These are phyloP conservation scores for Belgica antarctica DNA, from an alignment of 2,888 invertebrate genomes.

Conservation along the genomic window DNA sequence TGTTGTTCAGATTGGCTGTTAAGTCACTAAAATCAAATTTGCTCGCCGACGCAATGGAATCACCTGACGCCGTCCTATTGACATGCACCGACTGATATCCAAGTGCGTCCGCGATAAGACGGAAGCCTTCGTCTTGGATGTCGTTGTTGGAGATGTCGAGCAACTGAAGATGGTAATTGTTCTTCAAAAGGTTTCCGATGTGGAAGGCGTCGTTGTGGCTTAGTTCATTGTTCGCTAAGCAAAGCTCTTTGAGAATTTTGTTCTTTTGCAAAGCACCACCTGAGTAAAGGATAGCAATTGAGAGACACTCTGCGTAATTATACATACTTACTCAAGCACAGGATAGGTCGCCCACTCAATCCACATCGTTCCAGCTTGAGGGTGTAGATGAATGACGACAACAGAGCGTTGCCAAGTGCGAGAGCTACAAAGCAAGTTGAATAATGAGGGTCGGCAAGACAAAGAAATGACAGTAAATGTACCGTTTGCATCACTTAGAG, in stretches of 20 bases:
- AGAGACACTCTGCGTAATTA: background rate
- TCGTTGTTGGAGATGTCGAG: constrained; percentile 75
- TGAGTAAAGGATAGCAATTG: constrained; percentile 52
- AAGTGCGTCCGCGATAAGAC: constrained; percentile 71
- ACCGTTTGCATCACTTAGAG: constrained; percentile 51
- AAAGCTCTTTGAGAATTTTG: constrained; percentile 71
- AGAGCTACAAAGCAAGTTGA: constrained; percentile 55
- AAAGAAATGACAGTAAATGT: background rate
- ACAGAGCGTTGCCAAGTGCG: constrained; percentile 69
- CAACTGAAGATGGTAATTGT: constrained; percentile 72
- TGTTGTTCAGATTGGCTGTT: constrained; percentile 35
- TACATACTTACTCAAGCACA: constrained; percentile 65
- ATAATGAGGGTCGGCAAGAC: background rate
- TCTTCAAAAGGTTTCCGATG: constrained; percentile 69
- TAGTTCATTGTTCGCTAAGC: constrained; percentile 79
- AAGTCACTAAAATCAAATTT: constrained; percentile 42
- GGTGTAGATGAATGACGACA: constrained; percentile 68
- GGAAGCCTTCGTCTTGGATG: constrained; percentile 67
- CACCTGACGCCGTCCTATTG: constrained; percentile 13
- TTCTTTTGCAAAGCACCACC: constrained; percentile 79
- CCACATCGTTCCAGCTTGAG: constrained; percentile 76
- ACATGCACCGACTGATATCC: constrained; percentile 61
- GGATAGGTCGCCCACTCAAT: constrained; percentile 70
- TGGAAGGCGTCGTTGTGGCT: constrained; percentile 73
- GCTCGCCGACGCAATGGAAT: background rate